Conservation (phyloP, 2,113 vertebrate species). For the Serilophus lunatus region DNA sequence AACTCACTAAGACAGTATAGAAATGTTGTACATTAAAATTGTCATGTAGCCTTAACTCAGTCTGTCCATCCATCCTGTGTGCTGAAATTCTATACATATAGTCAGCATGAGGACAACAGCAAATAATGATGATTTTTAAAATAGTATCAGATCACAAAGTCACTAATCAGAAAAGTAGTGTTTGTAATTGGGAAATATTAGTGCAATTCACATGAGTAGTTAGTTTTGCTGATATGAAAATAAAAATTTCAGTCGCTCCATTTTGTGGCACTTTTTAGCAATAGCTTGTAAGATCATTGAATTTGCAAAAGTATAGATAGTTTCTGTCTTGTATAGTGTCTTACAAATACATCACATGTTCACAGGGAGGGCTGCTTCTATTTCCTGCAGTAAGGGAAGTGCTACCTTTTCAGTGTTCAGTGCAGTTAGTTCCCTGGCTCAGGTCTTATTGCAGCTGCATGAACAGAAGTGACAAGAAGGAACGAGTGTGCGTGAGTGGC, state of each 20-base stretch:
- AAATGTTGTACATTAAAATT: neutral
- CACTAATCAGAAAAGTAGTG: neutral
- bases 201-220: neutral
- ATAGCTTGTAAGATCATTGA: neutral
- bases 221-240: neutral
- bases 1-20: neutral
- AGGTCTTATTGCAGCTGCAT: neutral
- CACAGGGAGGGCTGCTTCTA: neutral
- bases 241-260: neutral
- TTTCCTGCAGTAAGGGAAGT: neutral
- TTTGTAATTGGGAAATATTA: neutral
- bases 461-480: neutral
- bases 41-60: neutral
- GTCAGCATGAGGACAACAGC: neutral
- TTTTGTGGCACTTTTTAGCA: neutral
- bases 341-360: neutral
- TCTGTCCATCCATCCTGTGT: neutral
- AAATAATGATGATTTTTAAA: neutral
- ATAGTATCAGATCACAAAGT: neutral
- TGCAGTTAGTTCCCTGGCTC: neutral
- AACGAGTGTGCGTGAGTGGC: rapidly evolving
- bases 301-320: neutral
- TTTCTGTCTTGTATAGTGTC: neutral
- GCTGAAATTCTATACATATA: neutral
- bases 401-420: neutral